phyloP scores from a whole-genome alignment of 1,140 invertebrate genomes.

The Pachypeltis micranthus region DNA sequence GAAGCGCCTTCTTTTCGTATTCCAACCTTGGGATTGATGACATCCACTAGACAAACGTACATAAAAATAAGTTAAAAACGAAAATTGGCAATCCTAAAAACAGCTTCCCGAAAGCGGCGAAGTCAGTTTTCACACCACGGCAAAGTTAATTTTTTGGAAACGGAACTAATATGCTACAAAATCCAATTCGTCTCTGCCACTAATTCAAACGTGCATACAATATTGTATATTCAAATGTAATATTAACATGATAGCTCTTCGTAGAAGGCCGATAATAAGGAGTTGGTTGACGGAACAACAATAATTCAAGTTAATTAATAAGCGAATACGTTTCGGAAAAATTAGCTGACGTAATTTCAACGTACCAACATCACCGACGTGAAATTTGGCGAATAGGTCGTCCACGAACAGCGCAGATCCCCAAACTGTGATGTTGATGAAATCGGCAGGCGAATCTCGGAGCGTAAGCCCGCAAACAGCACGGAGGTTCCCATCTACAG shows the following conservation, averaged over 20 bases:
- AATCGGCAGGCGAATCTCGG: constrained; percentile 50
- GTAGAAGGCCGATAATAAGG: too few species aligned
- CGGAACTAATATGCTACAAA: too few species aligned
- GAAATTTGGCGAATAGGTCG: constrained; percentile 43
- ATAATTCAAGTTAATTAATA: too few species aligned
- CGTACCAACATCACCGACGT: constrained; percentile 50
- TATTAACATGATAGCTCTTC: too few species aligned
- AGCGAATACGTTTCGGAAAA: too few species aligned
- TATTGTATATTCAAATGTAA: not conserved
- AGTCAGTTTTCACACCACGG: too few species aligned
- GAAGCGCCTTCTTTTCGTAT: constrained; percentile 42
- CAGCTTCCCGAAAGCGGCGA: too few species aligned
- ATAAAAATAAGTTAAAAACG: not conserved
- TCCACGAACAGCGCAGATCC: constrained; percentile 45
- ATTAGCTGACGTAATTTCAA: too few species aligned
- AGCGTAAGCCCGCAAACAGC: constrained; percentile 57
- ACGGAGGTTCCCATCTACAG: constrained; percentile 33
- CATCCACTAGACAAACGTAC: constrained; percentile 39
- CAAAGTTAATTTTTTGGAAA: too few species aligned
- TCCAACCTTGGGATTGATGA: constrained; percentile 44
- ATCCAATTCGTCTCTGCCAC: too few species aligned
- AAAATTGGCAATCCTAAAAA: constrained; percentile 13
- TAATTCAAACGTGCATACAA: not conserved
- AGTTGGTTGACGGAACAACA: too few species aligned
- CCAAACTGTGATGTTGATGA: constrained; percentile 56